Evolutionary conservation across 2,113 vertebrate genomes (phyloP).

Genomic region (Oreochromis niloticus): DNA sequence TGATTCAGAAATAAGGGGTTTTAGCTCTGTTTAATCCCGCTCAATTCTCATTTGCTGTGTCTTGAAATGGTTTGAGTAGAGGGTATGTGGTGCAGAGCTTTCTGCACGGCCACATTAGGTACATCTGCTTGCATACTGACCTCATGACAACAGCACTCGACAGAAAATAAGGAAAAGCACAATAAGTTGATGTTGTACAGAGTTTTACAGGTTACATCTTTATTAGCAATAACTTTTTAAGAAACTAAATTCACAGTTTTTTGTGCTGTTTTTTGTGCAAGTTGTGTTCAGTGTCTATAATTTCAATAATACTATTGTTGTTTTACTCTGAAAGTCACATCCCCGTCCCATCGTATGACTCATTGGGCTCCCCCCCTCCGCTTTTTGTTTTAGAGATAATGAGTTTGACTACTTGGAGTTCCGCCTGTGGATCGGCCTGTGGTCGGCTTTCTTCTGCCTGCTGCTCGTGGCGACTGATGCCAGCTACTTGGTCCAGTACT

Average conservation of each 20-base stretch:
- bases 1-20: fast-evolving
- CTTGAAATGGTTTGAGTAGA: neutral
- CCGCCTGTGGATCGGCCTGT: conserved; percentile 96
- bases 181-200: neutral
- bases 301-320: neutral
- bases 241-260: neutral
- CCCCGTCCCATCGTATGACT: neutral
- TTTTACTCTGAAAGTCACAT: neutral
- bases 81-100: neutral
- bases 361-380: fast-evolving
- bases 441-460: conserved; percentile 93
- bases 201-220: neutral
- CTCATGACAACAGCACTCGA: neutral
- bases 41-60: neutral
- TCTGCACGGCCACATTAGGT: fast-evolving
- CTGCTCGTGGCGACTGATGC: conserved; percentile 90
- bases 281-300: neutral
- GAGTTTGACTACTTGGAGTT: conserved; percentile 93
- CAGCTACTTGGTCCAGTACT: conserved; percentile 96
- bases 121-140: neutral
- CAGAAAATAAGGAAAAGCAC: neutral
- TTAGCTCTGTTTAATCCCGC: neutral
- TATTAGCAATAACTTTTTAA: neutral
- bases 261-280: neutral
- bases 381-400: conserved; percentile 77